Percentiles rank a stretch among this genome's conserved stretches.
Evolutionary conservation across 2,113 vertebrate species (phyloP).

Genomic region (Sinocyclocheilus anshuiensis): DNA sequence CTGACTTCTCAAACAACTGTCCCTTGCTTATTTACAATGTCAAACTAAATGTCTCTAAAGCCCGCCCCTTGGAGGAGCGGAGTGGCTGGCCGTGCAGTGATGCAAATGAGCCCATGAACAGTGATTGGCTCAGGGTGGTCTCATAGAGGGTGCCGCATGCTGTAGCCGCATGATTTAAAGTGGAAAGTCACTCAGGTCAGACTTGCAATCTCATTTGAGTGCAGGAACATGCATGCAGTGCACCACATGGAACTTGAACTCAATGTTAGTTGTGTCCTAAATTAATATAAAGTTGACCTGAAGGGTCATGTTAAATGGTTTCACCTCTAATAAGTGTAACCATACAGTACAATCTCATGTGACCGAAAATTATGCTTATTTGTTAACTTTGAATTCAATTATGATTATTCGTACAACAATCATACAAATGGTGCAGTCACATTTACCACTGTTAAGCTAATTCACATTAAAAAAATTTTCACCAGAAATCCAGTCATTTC

Average conservation of each 20-base stretch:
- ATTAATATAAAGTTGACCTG: neutral
- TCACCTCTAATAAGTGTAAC: neutral
- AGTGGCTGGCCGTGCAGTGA: slow-evolving; percentile 68
- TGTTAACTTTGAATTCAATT: neutral
- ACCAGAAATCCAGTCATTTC: neutral
- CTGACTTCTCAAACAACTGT: slow-evolving; percentile 79
- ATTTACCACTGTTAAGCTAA: neutral
- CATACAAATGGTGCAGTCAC: neutral
- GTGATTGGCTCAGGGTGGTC: slow-evolving; percentile 65
- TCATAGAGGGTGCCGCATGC: slow-evolving; percentile 74
- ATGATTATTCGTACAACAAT: neutral
- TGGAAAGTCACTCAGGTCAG: slow-evolving; percentile 73
- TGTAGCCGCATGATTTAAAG: slow-evolving; percentile 82
- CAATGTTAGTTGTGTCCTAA: neutral
- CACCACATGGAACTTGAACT: slow-evolving; percentile 55
- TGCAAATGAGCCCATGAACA: slow-evolving; percentile 56
- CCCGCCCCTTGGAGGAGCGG: slow-evolving; percentile 67
- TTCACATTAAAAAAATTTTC: neutral
- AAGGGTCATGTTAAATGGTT: slow-evolving; percentile 21
- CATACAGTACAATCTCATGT: neutral
- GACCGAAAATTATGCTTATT: neutral
- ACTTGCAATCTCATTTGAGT: slow-evolving; percentile 67
- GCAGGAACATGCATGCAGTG: slow-evolving; percentile 64
- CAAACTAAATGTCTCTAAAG: slow-evolving; percentile 80
- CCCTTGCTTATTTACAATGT: slow-evolving; percentile 86